A percentile compares a stretch with the other conserved stretches of the same genome.
phyloP scores from a whole-genome alignment of 2,888 invertebrate genomes.

The Sphaeridia pumilis region DNA sequence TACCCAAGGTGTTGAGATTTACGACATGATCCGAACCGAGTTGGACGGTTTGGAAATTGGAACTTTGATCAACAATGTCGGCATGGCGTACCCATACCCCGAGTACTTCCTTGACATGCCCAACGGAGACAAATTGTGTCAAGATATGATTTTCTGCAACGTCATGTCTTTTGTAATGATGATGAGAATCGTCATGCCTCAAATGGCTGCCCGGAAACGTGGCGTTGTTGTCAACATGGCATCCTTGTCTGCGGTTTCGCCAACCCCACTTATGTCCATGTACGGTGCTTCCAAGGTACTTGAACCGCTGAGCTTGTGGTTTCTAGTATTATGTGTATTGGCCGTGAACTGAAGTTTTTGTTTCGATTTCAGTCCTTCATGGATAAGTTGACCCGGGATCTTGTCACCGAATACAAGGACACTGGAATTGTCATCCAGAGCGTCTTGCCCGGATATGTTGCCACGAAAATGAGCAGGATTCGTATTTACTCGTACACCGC shows the following conservation, averaged over 20 bases:
- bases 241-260: slow-evolving; percentile 66
- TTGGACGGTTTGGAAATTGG: slow-evolving; percentile 68
- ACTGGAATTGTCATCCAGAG: slow-evolving; percentile 67
- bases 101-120: slow-evolving; percentile 46
- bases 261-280: slow-evolving; percentile 68
- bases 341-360: too few relatives aligned
- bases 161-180: slow-evolving; percentile 67
- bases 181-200: slow-evolving; percentile 71
- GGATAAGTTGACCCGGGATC: slow-evolving; percentile 64
- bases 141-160: slow-evolving; percentile 63
- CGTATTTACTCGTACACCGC: slow-evolving; percentile 58
- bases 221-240: slow-evolving; percentile 85
- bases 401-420: slow-evolving; percentile 60
- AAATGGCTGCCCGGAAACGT: slow-evolving; percentile 63
- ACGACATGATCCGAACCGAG: slow-evolving; percentile 55
- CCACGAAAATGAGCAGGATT: slow-evolving; percentile 82
- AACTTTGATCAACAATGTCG: slow-evolving; percentile 83
- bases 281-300: slow-evolving; percentile 81
- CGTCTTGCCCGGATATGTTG: slow-evolving; percentile 75
- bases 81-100: slow-evolving; percentile 71
- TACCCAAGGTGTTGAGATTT: slow-evolving; percentile 58
- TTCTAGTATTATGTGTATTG: too few relatives aligned
- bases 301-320: neutral
- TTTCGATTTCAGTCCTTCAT: slow-evolving; percentile 63
- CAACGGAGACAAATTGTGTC: slow-evolving; percentile 48